Base-by-base conservation (phyloP, 1,140 invertebrate species). In the Conus ventricosus region DNA sequence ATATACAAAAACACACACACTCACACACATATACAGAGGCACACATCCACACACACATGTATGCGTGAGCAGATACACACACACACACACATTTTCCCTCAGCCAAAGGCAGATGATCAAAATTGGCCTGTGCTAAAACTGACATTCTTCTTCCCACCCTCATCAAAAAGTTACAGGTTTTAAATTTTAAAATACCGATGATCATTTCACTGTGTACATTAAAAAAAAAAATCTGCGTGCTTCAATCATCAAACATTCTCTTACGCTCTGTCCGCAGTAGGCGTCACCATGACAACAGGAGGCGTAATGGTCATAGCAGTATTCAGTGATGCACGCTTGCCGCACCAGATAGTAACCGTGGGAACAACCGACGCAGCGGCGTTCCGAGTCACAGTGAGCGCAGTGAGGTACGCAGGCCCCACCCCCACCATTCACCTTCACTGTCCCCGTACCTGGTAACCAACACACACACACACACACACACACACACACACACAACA, bases 371-470 rank as follows among this genome's bases (percentile, higher is more conserved):
- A 91, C 54, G 87, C 92, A 93, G 71, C 90, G 78, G 39, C 92
- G 76, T 51, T 91, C 90, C 11, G 84, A 82, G 82, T 92, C 90
- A 88, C 90, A 91, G 5, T 25, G 51, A 17, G 57, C 71, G 90
- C 92, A 93, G 88, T 91, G 81, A 20, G 91, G 88, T 5, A 92
- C 90, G 84, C 90, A 91, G 5, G 91, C 87, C 54, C 91, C 92
- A 25, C 67, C 90, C 6, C 92, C 92, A 54, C 92, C 92, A 54
- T 88, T 91, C 0, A 88, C 91, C 55, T 89, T 90, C 10, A 93
- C 87, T 6, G 81, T 87, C 27, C 92, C 92, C 75, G 89, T 91
- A 27, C 92, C 92, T 93, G 87, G 57, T 63, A n/a, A n/a, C n/a
- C n/a, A n/a, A 25, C 5, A 83, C 20, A 55, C 81, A 83, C 8